Evolutionary conservation across 2,888 invertebrate species (phyloP).

Genomic region (Troides oblongomaculatus): DNA sequence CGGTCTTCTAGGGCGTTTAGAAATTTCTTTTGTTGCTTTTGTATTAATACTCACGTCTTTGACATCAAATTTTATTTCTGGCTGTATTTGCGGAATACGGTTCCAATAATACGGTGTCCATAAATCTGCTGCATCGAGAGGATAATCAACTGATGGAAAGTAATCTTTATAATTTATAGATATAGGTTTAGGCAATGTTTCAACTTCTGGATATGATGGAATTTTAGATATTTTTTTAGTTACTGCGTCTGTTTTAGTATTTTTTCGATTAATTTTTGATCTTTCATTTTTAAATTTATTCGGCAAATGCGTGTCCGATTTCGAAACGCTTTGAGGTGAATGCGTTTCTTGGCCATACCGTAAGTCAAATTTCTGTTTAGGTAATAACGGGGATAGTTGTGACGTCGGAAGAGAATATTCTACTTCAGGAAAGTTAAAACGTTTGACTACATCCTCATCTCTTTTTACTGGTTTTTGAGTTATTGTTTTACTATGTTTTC

Average conservation of each 20-base stretch:
- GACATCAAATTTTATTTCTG: conserved; percentile 27
- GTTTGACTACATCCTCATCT: conserved; percentile 35
- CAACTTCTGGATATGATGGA: conserved; percentile 26
- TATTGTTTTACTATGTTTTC: conserved; percentile 6
- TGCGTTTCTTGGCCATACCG: conserved; percentile 15
- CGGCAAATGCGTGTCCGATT: not conserved
- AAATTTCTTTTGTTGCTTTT: conserved; percentile 22
- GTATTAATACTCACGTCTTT: conserved; percentile 20
- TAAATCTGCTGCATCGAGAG: conserved; percentile 51
- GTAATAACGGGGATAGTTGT: conserved; percentile 22
- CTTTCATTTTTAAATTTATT: conserved; percentile 34
- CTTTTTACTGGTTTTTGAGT: conserved; percentile 1
- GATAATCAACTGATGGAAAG: conserved; percentile 67
- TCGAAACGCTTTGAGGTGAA: conserved; percentile 6
- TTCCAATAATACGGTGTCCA: conserved; percentile 58
- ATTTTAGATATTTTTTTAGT: conserved; percentile 1
- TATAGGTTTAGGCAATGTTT: conserved; percentile 31
- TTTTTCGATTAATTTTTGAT: conserved; percentile 33
- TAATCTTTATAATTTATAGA: conserved; percentile 37
- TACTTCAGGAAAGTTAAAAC: conserved; percentile 51
- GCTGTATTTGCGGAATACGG: conserved; percentile 34
- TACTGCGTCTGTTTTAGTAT: not conserved
- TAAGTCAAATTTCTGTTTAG: conserved; percentile 27
- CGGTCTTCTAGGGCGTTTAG: not conserved
- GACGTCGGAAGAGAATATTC: conserved; percentile 42